A percentile compares a stretch with the other conserved stretches of the same genome.
Evolutionary conservation across 2,888 invertebrate genomes (phyloP).

Genomic region (Nephrotoma guestfalica): DNA sequence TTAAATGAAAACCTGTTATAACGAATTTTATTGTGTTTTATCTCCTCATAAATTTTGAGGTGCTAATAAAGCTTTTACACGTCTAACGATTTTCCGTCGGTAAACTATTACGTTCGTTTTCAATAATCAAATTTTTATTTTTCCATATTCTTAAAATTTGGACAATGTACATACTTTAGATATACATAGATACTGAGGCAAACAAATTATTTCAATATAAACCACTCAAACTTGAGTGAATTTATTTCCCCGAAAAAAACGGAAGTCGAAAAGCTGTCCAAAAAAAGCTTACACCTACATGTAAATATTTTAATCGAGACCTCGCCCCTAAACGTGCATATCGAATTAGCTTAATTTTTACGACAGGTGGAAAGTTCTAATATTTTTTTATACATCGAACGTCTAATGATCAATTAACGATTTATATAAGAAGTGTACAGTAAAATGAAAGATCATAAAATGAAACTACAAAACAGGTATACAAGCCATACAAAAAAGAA

Average conservation of each 20-base stretch:
- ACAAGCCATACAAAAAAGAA: neutral
- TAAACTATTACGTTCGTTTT: neutral
- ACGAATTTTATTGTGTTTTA: no score
- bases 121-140: neutral
- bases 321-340: neutral
- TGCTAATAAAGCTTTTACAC: no score
- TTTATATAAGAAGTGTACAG: neutral
- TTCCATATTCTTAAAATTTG: no score
- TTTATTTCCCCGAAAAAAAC: neutral
- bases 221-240: neutral
- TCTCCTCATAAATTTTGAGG: no score
- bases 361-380: neutral
- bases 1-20: no score
- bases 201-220: neutral
- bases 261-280: neutral
- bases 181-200: neutral
- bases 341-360: neutral
- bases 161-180: no score
- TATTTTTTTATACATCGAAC: neutral
- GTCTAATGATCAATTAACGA: neutral
- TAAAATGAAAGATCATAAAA: neutral
- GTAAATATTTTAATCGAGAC: neutral
- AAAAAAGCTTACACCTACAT: neutral
- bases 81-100: neutral
- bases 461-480: neutral